phyloP scores from a whole-genome alignment of 2,797 vertebrate genomes.

The Acridotheres tristis region DNA sequence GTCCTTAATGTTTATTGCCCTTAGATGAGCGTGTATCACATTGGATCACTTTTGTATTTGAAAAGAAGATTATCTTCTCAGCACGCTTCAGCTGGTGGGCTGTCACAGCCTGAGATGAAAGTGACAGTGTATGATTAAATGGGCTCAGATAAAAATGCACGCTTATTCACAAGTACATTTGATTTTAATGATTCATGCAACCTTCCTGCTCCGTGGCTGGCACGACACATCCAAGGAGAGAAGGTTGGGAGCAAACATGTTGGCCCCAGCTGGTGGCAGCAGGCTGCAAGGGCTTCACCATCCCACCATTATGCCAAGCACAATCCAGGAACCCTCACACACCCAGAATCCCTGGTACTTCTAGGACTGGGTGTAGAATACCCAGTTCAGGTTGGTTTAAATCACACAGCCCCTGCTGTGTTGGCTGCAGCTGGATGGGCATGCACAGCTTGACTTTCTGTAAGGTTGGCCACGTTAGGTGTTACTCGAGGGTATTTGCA shows the following conservation, averaged over 20 bases:
- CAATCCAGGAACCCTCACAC: neutral
- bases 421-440: neutral
- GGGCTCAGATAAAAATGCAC: neutral
- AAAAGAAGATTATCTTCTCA: neutral
- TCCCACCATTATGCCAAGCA: fast-evolving
- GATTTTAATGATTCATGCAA: neutral
- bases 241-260: fast-evolving
- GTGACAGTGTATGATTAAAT: neutral
- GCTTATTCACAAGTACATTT: neutral
- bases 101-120: neutral
- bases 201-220: neutral
- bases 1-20: neutral
- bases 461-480: fast-evolving
- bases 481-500: neutral
- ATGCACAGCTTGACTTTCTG: neutral
- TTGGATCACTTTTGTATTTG: neutral
- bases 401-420: neutral
- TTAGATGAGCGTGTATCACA: neutral
- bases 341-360: neutral
- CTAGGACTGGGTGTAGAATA: fast-evolving
- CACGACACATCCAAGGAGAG: neutral
- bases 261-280: neutral
- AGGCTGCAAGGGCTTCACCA: neutral
- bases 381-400: neutral
- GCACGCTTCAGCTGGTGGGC: neutral